Conservation (phyloP, 2,888 invertebrate genomes). For the Hirtodrosophila trivittata region DNA sequence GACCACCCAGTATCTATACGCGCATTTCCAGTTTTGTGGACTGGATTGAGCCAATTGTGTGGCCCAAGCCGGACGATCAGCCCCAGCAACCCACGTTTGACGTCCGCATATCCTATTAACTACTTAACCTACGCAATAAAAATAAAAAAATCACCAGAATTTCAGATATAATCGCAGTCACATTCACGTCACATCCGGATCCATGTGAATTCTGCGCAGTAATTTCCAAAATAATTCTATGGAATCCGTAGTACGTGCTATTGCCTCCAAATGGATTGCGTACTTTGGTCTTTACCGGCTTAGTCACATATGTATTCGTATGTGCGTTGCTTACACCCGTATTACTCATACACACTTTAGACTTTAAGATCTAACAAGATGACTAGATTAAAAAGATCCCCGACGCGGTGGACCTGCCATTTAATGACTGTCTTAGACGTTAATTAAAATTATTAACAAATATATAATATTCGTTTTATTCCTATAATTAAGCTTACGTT, state of each 20-base stretch:
- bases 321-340: no score
- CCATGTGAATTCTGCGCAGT: no score
- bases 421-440: neutral
- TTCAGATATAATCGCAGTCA: no score
- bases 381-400: neutral
- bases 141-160: no score
- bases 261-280: no score
- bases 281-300: no score
- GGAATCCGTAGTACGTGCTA: no score
- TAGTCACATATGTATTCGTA: no score
- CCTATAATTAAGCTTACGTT: neutral
- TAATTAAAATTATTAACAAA: neutral
- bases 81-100: conserved; percentile 36
- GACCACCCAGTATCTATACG: conserved; percentile 76
- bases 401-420: neutral
- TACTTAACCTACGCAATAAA: no score
- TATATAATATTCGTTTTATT: neutral
- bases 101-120: conserved; percentile 21
- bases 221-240: no score
- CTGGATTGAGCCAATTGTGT: conserved; percentile 76
- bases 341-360: no score
- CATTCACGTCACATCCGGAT: no score
- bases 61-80: conserved; percentile 48
- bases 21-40: conserved; percentile 73
- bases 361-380: neutral